Percentiles rank a stretch among this genome's conserved stretches.
Conservation (phyloP, 2,888 invertebrate species). For the Camponotus fellah region DNA sequence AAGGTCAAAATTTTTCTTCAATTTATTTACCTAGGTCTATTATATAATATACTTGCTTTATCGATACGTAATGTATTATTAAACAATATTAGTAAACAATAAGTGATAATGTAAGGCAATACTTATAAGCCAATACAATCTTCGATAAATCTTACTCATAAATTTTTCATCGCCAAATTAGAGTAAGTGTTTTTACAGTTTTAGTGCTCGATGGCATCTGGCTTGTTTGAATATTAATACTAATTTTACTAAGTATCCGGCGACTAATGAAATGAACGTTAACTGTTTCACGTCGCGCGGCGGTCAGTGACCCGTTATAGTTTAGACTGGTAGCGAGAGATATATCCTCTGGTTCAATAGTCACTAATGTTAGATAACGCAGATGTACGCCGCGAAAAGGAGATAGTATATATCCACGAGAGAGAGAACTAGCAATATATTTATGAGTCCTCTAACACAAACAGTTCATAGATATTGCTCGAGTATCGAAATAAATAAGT, state of each 20-base stretch:
- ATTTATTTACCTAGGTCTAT: background rate
- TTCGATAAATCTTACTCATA: background rate
- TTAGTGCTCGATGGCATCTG: no score
- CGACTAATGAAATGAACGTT: conserved; percentile 72
- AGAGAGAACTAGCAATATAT: background rate
- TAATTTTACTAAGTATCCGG: conserved; percentile 72
- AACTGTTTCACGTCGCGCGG: conserved; percentile 41
- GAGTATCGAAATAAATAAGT: background rate
- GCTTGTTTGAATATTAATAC: conserved; percentile 57
- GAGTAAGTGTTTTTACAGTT: background rate
- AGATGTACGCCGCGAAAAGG: conserved; percentile 32
- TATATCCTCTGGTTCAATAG: conserved; percentile 62
- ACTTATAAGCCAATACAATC: background rate
- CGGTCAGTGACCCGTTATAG: conserved; percentile 60
- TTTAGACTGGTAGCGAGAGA: conserved; percentile 52
- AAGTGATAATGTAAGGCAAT: conserved; percentile 6
- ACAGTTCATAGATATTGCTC: background rate
- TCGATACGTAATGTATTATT: background rate
- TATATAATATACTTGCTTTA: conserved; percentile 10
- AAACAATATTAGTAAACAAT: background rate
- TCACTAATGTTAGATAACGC: conserved; percentile 48
- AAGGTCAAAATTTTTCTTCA: background rate
- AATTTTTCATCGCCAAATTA: conserved; percentile 8
- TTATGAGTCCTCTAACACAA: background rate
- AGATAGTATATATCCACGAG: conserved; percentile 13